Conservation (phyloP, 2,888 invertebrate genomes). For the Ptycholaimellus sp. region DNA sequence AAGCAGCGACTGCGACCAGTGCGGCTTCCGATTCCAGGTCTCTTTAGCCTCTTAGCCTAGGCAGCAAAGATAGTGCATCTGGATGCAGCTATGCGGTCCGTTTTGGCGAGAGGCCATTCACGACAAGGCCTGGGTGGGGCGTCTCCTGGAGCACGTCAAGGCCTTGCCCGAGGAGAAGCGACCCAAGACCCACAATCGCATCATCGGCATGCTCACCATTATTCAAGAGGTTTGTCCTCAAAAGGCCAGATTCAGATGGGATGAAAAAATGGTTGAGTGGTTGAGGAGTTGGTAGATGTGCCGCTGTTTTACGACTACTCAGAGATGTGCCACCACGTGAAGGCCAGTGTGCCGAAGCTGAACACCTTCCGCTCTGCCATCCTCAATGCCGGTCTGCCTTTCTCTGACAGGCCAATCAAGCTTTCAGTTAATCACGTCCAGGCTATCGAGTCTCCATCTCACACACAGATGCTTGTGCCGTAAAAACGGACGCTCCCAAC, state of each 20-base stretch:
- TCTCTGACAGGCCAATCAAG: slow-evolving; percentile 35
- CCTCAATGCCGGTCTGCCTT: slow-evolving; percentile 57
- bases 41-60: no score
- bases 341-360: slow-evolving; percentile 16
- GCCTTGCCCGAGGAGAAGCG: slow-evolving; percentile 24
- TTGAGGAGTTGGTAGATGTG: slow-evolving; percentile 50
- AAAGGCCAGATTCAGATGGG: slow-evolving; percentile 4
- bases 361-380: slow-evolving; percentile 50
- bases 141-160: slow-evolving; percentile 34
- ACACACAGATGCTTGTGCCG: slow-evolving; percentile 58
- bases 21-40: no score
- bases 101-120: slow-evolving; percentile 75
- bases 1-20: no score
- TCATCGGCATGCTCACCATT: slow-evolving; percentile 54
- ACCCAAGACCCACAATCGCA: slow-evolving; percentile 47
- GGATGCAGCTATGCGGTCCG: slow-evolving; percentile 66
- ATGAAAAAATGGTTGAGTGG: slow-evolving; percentile 3
- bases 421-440: background rate
- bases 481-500: slow-evolving; percentile 75
- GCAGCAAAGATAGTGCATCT: no score
- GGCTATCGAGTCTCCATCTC: slow-evolving; percentile 72
- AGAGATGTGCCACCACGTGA: slow-evolving; percentile 42
- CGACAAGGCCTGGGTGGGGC: slow-evolving; percentile 46
- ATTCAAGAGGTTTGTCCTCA: slow-evolving; percentile 31
- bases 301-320: slow-evolving; percentile 69